Base-by-base conservation (phyloP, 2,888 invertebrate species). In the Drosophila prolongata region DNA sequence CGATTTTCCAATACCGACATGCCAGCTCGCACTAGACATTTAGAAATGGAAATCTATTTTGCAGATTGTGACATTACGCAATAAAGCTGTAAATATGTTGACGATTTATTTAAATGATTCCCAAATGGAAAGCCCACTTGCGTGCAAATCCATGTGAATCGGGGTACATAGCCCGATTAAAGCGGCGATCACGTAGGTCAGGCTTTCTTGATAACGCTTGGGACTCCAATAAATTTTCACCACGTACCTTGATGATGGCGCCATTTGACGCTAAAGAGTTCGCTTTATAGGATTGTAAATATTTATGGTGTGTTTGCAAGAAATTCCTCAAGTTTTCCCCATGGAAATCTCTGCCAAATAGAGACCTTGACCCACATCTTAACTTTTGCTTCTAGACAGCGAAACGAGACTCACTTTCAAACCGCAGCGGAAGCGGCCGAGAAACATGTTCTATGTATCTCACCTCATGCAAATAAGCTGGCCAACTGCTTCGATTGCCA, bases 171-270 rank as follows among this genome's bases (percentile, higher is more conserved):
- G 44, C 44, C 64, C 78, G 75, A 76, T 81, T 84, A 67, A 65
- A 10, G 34, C 61, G 64, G 6, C 46, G 37, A 54, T 54, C 87
- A 85, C 85, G 85, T 87, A 75, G 60, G 9, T 44, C 66, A 59
- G 68, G 53, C 66, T 66, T 46, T 50, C 55, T 78, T 78, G 84
- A 83, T 83, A 86, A 79, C 79, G 69, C 57, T 70, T 61, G 68
- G 55, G 69, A 69, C 68, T 73, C 30, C 72, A 76, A 84, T 75
- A 55, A 75, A 87, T 87, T 85, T 85, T 83, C 86, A 83, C 85
- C 86, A 87, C 85, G 87, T 80, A 85, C 58, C 37, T 49, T 56
- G 47, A 54, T 79, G 74, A 76, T 80, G 73, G 85, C 80, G 82
- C 82, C 85, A 77, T 75, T 78, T 77, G 69, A 65, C 65, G 66